Evolutionary conservation across 2,113 vertebrate genomes (phyloP).

Genomic region (Isichthys henryi): DNA sequence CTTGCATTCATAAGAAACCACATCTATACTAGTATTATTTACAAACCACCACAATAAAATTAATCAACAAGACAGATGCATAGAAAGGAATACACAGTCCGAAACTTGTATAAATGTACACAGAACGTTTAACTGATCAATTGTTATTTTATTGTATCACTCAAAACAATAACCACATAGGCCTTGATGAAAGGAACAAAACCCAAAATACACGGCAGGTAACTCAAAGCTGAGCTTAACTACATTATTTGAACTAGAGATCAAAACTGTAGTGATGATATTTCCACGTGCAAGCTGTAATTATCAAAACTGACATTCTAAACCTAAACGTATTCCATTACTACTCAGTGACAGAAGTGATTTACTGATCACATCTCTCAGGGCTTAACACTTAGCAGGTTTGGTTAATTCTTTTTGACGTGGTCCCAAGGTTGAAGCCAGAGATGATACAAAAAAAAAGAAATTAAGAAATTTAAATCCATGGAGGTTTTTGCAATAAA

Average conservation of each 20-base stretch:
- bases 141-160: conserved; percentile 7
- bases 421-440: conserved; percentile 50
- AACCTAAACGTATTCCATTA: conserved; percentile 46
- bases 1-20: background rate
- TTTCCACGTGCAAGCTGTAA: conserved; percentile 29
- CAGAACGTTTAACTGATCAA: background rate
- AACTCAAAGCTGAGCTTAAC: conserved; percentile 15
- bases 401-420: conserved; percentile 51
- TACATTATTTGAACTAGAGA: conserved; percentile 27
- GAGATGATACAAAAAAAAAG: conserved; percentile 54
- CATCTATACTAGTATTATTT: background rate
- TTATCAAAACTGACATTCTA: conserved; percentile 44
- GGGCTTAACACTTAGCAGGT: conserved; percentile 62
- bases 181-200: background rate
- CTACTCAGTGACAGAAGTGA: conserved; percentile 43
- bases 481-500: conserved; percentile 56
- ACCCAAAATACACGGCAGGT: conserved; percentile 30
- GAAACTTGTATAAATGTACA: background rate
- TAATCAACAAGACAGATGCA: background rate
- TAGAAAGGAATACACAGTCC: background rate
- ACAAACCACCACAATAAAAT: background rate
- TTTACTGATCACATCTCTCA: conserved; percentile 37
- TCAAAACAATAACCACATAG: background rate
- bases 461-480: conserved; percentile 23
- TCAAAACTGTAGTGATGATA: background rate